Evolutionary conservation across 2,888 invertebrate genomes (phyloP), one percentile per base, ranked within the genome.

Genomic region (Gerosis bhagava): DNA sequence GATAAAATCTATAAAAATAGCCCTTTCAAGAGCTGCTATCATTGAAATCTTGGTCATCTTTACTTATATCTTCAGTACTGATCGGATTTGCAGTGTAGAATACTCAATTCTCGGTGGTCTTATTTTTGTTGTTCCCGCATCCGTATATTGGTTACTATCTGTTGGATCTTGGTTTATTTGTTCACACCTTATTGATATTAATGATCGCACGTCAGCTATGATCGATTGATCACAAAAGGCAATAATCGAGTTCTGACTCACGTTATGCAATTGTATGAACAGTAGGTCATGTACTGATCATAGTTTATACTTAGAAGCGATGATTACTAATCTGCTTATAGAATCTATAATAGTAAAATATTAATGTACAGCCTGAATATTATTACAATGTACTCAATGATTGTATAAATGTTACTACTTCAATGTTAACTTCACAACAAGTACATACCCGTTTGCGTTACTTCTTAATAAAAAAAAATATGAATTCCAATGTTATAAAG

Each of bases 121-220:
- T n/a, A 39, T 21, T 39, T 46, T 46, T 39, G 10, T 46, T 46
- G 45, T 32, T 7, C 13, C 24, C 26, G 45, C 12, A 17, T 31
- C 32, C 22, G 21, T 46, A 42, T 32, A 49, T 41, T 48, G 37
- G 37, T 41, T 44, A 40, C 49, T 50, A 50, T 50, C 43, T 28
- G 26, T 42, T 53, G 54, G 47, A 47, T 52, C 55, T 49, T 26
- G 47, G 48, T 53, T 59, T 59, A 57, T 59, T 57, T 54, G 48
- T 53, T 59, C 51, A 50, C 51, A 50, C 51, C 45, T 55, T 49
- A 57, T 59, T 51, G 55, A 55, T 57, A 59, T 59, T 59, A 59
- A 59, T 59, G 53, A 55, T 55, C 43, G 25, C 24, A 31, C 37
- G 58, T 55, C 51, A 49, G 31, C 49, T 36, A 39, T 54, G 57